Conservation (phyloP, 2,888 invertebrate genomes). For the Linyphia triangularis region DNA sequence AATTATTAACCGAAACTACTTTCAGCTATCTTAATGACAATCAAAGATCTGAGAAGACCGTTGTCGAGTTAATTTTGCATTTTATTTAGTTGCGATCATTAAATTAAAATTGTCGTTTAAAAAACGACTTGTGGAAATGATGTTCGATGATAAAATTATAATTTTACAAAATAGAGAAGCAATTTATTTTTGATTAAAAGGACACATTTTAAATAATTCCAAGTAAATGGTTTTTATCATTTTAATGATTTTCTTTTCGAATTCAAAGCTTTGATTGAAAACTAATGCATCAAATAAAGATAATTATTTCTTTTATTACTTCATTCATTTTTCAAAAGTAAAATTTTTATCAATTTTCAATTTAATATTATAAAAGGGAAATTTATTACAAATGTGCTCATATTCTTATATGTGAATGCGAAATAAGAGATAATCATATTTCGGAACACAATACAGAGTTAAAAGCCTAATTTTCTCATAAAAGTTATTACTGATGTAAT, state of each 20-base stretch:
- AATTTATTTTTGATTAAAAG: background rate
- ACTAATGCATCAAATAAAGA: background rate
- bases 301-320: background rate
- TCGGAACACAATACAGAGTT: no score
- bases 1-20: conserved; percentile 44
- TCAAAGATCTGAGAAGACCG: conserved; percentile 14
- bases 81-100: conserved; percentile 34
- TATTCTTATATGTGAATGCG: no score
- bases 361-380: no score
- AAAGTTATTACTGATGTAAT: no score
- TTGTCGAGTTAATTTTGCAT: conserved; percentile 30
- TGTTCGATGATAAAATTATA: conserved; percentile 34
- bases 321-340: no score
- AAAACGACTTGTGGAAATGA: conserved; percentile 9
- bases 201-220: background rate
- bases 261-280: background rate
- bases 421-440: no score
- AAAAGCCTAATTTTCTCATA: no score
- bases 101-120: conserved; percentile 38
- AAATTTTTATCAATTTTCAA: no score
- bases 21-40: conserved; percentile 49
- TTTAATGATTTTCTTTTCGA: conserved; percentile 1
- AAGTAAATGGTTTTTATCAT: conserved; percentile 1
- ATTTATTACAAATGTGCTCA: no score
- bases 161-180: conserved; percentile 8